Conservation (phyloP, 1,140 invertebrate species). For the Drosophila nikananu region DNA sequence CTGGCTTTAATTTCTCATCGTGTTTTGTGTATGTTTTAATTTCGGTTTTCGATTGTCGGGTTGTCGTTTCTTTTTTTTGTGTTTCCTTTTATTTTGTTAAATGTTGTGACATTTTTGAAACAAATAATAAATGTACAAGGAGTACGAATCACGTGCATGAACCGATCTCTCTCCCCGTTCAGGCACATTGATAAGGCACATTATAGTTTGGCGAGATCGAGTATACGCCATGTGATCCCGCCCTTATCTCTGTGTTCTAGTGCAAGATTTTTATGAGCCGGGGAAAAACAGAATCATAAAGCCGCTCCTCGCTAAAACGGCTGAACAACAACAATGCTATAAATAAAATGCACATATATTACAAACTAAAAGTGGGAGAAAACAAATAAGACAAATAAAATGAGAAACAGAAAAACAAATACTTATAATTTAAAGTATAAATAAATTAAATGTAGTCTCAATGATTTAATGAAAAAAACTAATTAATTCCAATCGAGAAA, state of each 20-base stretch:
- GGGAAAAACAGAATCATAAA: constrained; percentile 40
- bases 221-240: constrained; percentile 49
- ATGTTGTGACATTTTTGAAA: constrained; percentile 15
- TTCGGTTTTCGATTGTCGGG: not conserved
- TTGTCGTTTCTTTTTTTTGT: not conserved
- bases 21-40: not conserved
- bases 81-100: not conserved
- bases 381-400: constrained; percentile 10
- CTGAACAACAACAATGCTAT: constrained; percentile 29
- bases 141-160: constrained; percentile 44
- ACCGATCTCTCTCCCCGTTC: not conserved
- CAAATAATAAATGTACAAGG: not conserved
- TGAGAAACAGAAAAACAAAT: not conserved
- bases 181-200: constrained; percentile 31
- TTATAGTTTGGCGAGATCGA: constrained; percentile 26
- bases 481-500: constrained; percentile 7
- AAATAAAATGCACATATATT: constrained; percentile 49
- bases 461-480: constrained; percentile 15
- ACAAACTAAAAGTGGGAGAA: constrained; percentile 17
- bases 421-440: constrained; percentile 1
- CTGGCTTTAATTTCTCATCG: constrained; percentile 14
- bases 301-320: constrained; percentile 10
- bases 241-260: constrained; percentile 8
- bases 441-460: constrained; percentile 16
- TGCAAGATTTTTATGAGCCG: constrained; percentile 17